Conservation (phyloP, 2,888 invertebrate genomes). For the Papilio demoleus region DNA sequence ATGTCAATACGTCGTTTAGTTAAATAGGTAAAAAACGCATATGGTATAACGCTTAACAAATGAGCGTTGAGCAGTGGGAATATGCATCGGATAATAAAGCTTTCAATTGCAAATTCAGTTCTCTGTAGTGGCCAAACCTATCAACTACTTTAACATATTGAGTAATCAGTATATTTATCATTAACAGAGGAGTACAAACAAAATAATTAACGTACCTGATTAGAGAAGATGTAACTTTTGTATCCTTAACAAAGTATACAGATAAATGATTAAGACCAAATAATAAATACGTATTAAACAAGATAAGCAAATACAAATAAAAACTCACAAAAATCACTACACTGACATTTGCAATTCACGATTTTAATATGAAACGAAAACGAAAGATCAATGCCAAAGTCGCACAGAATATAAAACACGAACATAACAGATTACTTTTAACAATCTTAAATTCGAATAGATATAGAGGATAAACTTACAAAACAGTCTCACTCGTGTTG, state of each 20-base stretch:
- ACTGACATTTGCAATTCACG: conserved; percentile 24
- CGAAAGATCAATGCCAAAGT: background rate
- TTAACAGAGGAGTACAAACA: conserved; percentile 4
- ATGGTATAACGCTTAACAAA: background rate
- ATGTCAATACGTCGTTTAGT: background rate
- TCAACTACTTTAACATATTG: conserved; percentile 18
- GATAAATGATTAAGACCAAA: background rate
- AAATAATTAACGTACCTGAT: conserved; percentile 3
- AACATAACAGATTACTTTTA: background rate
- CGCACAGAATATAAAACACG: background rate
- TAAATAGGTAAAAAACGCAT: background rate
- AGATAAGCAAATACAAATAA: conserved; percentile 9
- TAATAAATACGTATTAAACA: background rate
- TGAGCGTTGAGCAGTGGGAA: background rate
- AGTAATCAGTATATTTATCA: conserved; percentile 20
- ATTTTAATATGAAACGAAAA: conserved; percentile 3
- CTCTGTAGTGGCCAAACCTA: background rate
- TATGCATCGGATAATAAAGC: background rate
- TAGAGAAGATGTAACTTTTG: background rate
- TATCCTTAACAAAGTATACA: background rate
- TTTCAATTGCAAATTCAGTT: conserved; percentile 1
- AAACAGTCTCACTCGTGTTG: too few species aligned
- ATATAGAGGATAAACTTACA: too few species aligned
- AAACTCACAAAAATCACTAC: conserved; percentile 18
- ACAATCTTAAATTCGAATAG: too few species aligned